Evolutionary conservation across 92 coral and sea anemone genomes (phyloP).

Genomic region (Palythoa caribaeorum): DNA sequence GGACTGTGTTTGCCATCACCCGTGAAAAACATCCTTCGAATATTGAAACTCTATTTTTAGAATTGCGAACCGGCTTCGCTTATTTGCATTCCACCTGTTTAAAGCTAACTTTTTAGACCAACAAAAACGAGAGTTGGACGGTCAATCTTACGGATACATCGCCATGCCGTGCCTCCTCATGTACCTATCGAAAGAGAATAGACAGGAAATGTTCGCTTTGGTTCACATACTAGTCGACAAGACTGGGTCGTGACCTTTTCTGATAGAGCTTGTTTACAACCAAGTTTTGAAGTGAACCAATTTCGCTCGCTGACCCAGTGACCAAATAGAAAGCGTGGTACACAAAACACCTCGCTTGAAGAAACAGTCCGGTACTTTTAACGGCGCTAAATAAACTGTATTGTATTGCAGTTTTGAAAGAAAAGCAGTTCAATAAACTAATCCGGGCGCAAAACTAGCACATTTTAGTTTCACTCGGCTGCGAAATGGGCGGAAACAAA

Average conservation of each 20-base stretch:
- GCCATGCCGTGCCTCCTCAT: background rate
- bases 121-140: background rate
- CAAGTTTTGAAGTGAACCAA: conserved; percentile 32
- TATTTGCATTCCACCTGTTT: conserved; percentile 38
- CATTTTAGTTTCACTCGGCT: background rate
- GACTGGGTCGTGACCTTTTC: conserved; percentile 50
- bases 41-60: conserved; percentile 33
- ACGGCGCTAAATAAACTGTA: background rate
- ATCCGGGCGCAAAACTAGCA: background rate
- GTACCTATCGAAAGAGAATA: conserved; percentile 37
- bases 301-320: conserved; percentile 47
- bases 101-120: background rate
- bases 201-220: conserved; percentile 51
- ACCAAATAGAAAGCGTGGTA: conserved; percentile 51
- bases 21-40: conserved; percentile 10
- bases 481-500: conserved; percentile 53
- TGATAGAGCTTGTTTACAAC: conserved; percentile 46
- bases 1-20: conserved; percentile 21
- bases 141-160: background rate
- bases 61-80: conserved; percentile 27
- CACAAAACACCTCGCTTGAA: conserved; percentile 18
- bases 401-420: background rate
- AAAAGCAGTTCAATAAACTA: background rate
- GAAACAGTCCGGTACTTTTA: conserved; percentile 6
- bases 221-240: conserved; percentile 43